Percentiles rank a stretch among this genome's conserved stretches.
phyloP scores from a whole-genome alignment of 30 jellyfish, hydroid and myxozoan genomes.

The Clytia hemisphaerica region DNA sequence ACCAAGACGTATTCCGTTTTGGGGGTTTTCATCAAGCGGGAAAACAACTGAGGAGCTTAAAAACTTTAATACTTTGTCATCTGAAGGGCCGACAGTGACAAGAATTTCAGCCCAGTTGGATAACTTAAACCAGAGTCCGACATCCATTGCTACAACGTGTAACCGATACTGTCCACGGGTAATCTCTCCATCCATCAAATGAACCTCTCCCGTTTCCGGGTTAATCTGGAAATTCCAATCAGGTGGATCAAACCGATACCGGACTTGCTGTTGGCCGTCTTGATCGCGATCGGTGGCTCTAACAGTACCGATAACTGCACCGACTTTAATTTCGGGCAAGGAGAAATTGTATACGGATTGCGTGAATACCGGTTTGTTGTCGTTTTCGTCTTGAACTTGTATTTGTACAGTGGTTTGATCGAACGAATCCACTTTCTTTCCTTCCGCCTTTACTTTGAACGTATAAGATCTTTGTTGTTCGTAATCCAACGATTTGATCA shows the following conservation, averaged over 20 bases:
- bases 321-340: slow-evolving; percentile 25
- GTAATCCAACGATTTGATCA: slow-evolving; percentile 58
- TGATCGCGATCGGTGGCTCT: slow-evolving; percentile 77
- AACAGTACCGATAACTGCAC: slow-evolving; percentile 25
- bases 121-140: not conserved
- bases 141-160: slow-evolving; percentile 67
- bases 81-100: slow-evolving; percentile 61
- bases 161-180: slow-evolving; percentile 69
- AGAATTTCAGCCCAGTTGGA: slow-evolving; percentile 45
- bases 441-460: slow-evolving; percentile 70
- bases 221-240: slow-evolving; percentile 41
- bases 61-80: slow-evolving; percentile 38
- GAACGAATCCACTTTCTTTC: not conserved
- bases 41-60: slow-evolving; percentile 61
- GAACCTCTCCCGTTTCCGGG: slow-evolving; percentile 49
- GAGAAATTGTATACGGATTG: slow-evolving; percentile 48
- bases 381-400: slow-evolving; percentile 65
- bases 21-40: slow-evolving; percentile 60
- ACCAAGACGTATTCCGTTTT: slow-evolving; percentile 43
- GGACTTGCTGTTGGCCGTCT: slow-evolving; percentile 46
- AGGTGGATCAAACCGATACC: slow-evolving; percentile 46
- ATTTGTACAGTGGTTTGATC: slow-evolving; percentile 62
- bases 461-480: slow-evolving; percentile 36
- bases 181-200: slow-evolving; percentile 9
- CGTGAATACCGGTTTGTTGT: slow-evolving; percentile 73